Conservation (phyloP, 1,140 invertebrate genomes). For the Anastrepha obliqua region DNA sequence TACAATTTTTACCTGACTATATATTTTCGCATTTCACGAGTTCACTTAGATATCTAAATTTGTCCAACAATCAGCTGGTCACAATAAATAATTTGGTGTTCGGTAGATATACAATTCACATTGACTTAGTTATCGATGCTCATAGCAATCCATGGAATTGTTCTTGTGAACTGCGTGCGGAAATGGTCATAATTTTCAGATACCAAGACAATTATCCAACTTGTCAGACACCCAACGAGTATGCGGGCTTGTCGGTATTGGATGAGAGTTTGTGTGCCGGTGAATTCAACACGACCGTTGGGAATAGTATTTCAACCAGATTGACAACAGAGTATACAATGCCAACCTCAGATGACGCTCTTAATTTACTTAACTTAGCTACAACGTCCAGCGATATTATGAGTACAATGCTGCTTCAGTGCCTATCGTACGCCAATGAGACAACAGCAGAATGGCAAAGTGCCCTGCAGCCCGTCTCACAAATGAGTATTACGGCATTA, state of each 20-base stretch:
- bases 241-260: constrained; percentile 55
- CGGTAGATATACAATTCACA: constrained; percentile 57
- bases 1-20: constrained; percentile 61
- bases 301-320: not conserved
- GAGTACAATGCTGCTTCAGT: not conserved
- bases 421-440: not conserved
- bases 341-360: not conserved
- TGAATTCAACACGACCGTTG: not conserved
- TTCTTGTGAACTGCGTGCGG: constrained; percentile 58
- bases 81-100: constrained; percentile 61
- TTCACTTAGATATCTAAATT: constrained; percentile 60
- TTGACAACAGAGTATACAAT: not conserved
- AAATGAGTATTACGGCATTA: not conserved
- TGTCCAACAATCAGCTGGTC: constrained; percentile 63
- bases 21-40: constrained; percentile 63
- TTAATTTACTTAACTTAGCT: not conserved
- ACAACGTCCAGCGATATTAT: not conserved
- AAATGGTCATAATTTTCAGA: constrained; percentile 59
- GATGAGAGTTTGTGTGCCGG: constrained; percentile 59
- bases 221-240: constrained; percentile 59
- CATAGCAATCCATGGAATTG: constrained; percentile 63
- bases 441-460: not conserved
- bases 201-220: constrained; percentile 56
- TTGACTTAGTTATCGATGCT: constrained; percentile 58
- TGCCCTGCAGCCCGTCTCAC: not conserved